Evolutionary conservation across 2,113 vertebrate species (phyloP).

Genomic region (Chloropsis cyanopogon): DNA sequence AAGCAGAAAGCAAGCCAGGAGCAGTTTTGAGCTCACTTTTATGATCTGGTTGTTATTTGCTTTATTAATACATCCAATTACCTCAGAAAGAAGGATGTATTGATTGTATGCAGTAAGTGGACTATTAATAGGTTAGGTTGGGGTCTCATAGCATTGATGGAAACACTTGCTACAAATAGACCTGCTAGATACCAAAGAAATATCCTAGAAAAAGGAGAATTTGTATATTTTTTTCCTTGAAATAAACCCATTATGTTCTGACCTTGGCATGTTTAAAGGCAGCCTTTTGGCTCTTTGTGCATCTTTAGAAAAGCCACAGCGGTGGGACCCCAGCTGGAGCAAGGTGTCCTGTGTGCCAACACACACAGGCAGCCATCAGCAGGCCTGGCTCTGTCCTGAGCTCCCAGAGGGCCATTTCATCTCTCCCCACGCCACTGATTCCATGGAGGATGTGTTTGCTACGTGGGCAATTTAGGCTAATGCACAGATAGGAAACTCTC

Average conservation of each 20-base stretch:
- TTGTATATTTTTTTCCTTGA: background rate
- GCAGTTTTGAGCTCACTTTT: background rate
- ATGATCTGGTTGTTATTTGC: background rate
- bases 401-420: background rate
- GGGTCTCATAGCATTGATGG: background rate
- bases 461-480: background rate
- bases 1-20: background rate
- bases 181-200: background rate
- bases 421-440: fast-evolving
- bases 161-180: background rate
- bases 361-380: background rate
- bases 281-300: background rate
- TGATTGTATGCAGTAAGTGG: background rate
- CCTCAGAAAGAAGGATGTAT: background rate
- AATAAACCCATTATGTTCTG: background rate
- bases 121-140: background rate
- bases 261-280: background rate
- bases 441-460: background rate
- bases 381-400: background rate
- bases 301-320: background rate
- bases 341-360: background rate
- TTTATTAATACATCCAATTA: background rate
- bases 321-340: background rate
- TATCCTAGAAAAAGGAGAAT: background rate
- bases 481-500: background rate